These are phyloP conservation scores for Arion vulgaris DNA, from an alignment of 1,140 invertebrate species.

Conservation along the genomic window DNA sequence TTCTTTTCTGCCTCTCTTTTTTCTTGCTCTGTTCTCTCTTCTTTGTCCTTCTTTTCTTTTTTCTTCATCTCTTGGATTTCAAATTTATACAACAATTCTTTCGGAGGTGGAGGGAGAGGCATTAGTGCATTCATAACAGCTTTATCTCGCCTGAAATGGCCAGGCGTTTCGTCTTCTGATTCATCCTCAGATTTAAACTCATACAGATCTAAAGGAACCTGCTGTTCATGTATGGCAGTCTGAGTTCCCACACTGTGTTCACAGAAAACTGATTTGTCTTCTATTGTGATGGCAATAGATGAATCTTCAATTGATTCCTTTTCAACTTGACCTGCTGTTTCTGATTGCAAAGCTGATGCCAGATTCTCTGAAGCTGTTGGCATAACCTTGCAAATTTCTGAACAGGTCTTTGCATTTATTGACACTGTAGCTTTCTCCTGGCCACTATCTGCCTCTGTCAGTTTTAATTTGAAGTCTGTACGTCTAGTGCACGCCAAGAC, in stretches of 20 bases:
- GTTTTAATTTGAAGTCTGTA: not conserved
- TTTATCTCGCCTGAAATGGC: conserved; percentile 43
- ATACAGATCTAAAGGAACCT: conserved; percentile 51
- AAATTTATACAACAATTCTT: conserved; percentile 42
- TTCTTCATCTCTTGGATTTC: conserved; percentile 30
- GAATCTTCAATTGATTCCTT: not conserved
- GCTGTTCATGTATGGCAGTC: conserved; percentile 11
- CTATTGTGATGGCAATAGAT: not conserved
- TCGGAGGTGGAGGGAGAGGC: conserved; percentile 43
- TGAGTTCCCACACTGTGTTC: conserved; percentile 17
- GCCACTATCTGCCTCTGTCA: not conserved
- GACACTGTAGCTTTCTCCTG: not conserved
- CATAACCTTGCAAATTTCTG: not conserved
- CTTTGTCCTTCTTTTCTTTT: conserved; percentile 21
- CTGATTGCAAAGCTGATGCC: not conserved
- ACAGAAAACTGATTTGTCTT: not conserved
- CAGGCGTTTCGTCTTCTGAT: conserved; percentile 51
- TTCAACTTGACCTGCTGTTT: not conserved
- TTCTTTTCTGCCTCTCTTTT: conserved; percentile 40
- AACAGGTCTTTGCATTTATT: not conserved
- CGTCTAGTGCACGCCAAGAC: not conserved
- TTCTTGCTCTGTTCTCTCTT: conserved; percentile 30
- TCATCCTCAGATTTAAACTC: conserved; percentile 63
- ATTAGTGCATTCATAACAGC: conserved; percentile 27
- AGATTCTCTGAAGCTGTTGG: not conserved